These are phyloP conservation scores for Chydorus sphaericus DNA, from an alignment of 2,888 invertebrate species.

Conservation along the genomic window DNA sequence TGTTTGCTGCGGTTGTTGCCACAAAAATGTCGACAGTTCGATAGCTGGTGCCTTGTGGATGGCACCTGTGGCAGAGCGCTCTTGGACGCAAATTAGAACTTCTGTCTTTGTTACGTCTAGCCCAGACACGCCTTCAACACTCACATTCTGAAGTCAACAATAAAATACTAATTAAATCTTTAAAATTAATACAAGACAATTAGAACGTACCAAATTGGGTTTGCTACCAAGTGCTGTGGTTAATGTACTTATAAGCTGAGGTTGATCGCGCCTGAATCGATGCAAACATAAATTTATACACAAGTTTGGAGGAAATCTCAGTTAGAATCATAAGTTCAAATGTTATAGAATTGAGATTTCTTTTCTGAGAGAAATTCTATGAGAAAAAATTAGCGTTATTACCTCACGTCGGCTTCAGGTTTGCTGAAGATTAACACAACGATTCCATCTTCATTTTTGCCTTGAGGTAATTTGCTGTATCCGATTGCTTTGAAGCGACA, in stretches of 20 bases:
- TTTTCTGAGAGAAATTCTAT: constrained; percentile 23
- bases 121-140: constrained; percentile 61
- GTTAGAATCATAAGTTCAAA: no score
- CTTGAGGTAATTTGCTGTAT: constrained; percentile 71
- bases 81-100: constrained; percentile 55
- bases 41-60: constrained; percentile 42
- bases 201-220: no score
- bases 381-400: constrained; percentile 3
- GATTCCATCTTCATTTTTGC: constrained; percentile 79
- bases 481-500: constrained; percentile 91
- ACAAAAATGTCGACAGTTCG: constrained; percentile 52
- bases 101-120: constrained; percentile 64
- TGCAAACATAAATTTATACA: constrained; percentile 21
- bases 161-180: no score
- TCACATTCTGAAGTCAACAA: no score
- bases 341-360: no score
- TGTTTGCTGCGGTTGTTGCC: constrained; percentile 43
- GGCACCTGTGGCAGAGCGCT: constrained; percentile 32
- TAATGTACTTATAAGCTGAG: constrained; percentile 48
- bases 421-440: constrained; percentile 74
- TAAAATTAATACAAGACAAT: no score
- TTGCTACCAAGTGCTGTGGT: constrained; percentile 63
- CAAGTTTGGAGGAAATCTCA: no score
- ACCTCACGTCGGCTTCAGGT: constrained; percentile 60
- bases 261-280: constrained; percentile 38